These are phyloP conservation scores for Drosophila paulistorum DNA, from an alignment of 1,140 invertebrate genomes.

Conservation along the genomic window DNA sequence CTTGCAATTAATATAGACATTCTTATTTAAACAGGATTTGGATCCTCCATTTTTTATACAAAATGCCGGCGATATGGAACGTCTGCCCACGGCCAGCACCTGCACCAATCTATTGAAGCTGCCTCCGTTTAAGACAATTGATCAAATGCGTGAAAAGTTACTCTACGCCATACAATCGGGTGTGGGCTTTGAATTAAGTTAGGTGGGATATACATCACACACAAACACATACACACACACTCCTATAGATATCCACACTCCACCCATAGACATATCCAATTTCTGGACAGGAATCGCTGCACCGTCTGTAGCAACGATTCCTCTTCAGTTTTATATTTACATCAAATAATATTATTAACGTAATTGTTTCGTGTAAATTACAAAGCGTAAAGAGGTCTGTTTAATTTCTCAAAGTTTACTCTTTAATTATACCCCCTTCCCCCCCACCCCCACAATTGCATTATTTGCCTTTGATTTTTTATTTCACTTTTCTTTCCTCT, in stretches of 20 bases:
- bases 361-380: conserved; percentile 71
- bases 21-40: conserved; percentile 88
- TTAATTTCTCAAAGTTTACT: conserved; percentile 47
- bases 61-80: conserved; percentile 92
- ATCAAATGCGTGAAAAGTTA: conserved; percentile 92
- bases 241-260: conserved; percentile 46
- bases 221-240: conserved; percentile 38
- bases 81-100: conserved; percentile 97
- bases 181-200: conserved; percentile 98
- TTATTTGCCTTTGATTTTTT: conserved; percentile 42
- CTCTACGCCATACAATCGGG: conserved; percentile 97
- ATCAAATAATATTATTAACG: conserved; percentile 66
- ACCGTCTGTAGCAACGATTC: conserved; percentile 67
- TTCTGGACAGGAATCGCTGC: conserved; percentile 24
- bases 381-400: conserved; percentile 71
- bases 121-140: conserved; percentile 93
- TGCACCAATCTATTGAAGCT: conserved; percentile 99
- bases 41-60: conserved; percentile 98
- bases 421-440: background rate
- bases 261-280: conserved; percentile 25
- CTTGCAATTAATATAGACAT: too few relatives aligned
- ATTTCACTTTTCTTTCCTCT: conserved; percentile 30
- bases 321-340: conserved; percentile 54
- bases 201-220: conserved; percentile 72
- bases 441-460: background rate